Conservation (phyloP, 2,797 vertebrate genomes). For the Stomatorhinus walkeri region DNA sequence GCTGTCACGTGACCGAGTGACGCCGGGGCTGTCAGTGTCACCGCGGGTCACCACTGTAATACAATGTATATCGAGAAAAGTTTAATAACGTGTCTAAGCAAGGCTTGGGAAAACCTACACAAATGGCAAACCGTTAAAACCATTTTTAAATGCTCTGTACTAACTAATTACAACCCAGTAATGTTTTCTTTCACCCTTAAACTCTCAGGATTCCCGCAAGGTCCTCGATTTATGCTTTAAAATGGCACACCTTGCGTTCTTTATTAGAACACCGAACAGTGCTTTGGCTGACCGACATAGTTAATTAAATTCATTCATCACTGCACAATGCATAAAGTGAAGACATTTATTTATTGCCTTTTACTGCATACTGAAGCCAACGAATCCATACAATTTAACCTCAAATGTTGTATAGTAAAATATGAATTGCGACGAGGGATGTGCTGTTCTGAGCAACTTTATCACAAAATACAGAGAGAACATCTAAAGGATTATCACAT, state of each 20-base stretch:
- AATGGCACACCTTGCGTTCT: background rate
- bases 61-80: background rate
- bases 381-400: background rate
- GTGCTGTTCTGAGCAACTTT: background rate
- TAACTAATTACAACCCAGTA: background rate
- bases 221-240: background rate
- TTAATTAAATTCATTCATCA: conserved; percentile 21
- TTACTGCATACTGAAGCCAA: background rate
- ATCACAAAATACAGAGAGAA: background rate
- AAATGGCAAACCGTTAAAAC: background rate
- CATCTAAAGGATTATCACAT: background rate
- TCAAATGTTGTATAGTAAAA: background rate
- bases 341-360: conserved; percentile 1
- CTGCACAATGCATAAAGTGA: background rate
- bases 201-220: background rate
- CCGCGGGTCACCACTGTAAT: background rate
- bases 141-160: background rate
- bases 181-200: background rate
- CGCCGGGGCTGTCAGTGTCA: background rate
- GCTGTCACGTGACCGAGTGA: background rate
- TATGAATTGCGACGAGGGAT: background rate
- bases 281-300: background rate
- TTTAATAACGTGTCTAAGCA: background rate
- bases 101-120: background rate
- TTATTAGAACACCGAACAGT: background rate